phyloP scores from a whole-genome alignment of 2,113 vertebrate genomes.

The Leptobrachium leishanense region DNA sequence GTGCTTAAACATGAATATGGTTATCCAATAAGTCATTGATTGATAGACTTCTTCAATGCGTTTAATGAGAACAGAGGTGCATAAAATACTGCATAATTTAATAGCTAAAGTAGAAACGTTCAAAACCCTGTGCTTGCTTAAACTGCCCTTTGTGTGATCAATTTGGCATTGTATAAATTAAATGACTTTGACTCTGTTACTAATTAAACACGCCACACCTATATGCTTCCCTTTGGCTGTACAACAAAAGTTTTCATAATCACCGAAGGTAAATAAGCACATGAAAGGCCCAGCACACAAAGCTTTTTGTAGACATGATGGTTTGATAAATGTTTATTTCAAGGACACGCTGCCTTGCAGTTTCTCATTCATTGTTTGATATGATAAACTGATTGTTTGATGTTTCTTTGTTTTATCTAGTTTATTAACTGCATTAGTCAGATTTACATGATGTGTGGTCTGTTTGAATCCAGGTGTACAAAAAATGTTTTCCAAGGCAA shows the following conservation, averaged over 20 bases:
- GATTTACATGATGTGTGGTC: constrained; percentile 31
- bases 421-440: constrained; percentile 34
- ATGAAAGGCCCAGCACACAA: constrained; percentile 36
- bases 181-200: constrained; percentile 23
- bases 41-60: neutral
- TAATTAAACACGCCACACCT: constrained; percentile 30
- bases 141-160: constrained; percentile 11
- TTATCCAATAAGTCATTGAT: neutral
- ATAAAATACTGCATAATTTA: neutral
- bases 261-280: constrained; percentile 40
- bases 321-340: constrained; percentile 34
- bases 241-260: constrained; percentile 35
- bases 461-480: constrained; percentile 30
- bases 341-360: neutral
- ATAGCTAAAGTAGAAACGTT: neutral
- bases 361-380: constrained; percentile 38
- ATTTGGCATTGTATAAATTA: constrained; percentile 3
- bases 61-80: neutral
- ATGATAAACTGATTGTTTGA: constrained; percentile 39
- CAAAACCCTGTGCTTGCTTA: neutral
- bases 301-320: constrained; percentile 1
- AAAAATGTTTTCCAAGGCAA: neutral
- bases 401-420: constrained; percentile 37
- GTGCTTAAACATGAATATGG: neutral
- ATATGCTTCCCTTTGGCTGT: constrained; percentile 15